Conservation (phyloP, 2,797 vertebrate genomes). For the Antennarius maculatus region DNA sequence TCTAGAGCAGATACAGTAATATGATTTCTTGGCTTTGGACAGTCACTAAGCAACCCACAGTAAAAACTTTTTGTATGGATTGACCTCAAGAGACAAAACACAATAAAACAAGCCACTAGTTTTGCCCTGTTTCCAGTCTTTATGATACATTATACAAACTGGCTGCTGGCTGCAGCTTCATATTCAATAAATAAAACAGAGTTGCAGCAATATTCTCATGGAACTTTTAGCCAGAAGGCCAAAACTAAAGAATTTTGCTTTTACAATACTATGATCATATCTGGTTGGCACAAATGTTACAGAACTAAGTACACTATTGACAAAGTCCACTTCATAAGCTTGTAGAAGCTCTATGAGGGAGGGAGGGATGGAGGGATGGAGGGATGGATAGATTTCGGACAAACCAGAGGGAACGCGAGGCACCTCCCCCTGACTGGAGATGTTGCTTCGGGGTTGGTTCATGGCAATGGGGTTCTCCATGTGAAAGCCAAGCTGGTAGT, state of each 20-base stretch:
- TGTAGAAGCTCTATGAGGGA: neutral
- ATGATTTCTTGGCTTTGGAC: neutral
- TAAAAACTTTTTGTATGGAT: neutral
- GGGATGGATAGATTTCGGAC: slow-evolving; percentile 9
- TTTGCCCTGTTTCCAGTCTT: neutral
- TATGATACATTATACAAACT: neutral
- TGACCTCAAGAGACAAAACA: neutral
- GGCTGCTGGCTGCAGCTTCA: too few species aligned
- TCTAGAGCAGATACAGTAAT: neutral
- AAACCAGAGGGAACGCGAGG: slow-evolving; percentile 91
- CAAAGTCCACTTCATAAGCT: neutral
- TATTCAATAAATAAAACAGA: too few species aligned
- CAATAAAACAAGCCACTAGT: neutral
- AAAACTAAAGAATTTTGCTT: too few species aligned
- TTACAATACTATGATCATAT: neutral
- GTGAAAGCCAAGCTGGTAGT: slow-evolving; percentile 92
- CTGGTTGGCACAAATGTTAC: neutral
- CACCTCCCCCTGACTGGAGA: slow-evolving; percentile 92
- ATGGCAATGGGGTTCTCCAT: slow-evolving; percentile 92
- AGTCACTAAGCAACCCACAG: neutral
- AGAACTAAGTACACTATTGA: neutral
- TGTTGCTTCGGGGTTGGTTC: slow-evolving; percentile 90
- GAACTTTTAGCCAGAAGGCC: too few species aligned
- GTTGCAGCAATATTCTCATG: neutral
- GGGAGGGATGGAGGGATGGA: neutral